These are phyloP conservation scores for Drosophila triauraria DNA, from an alignment of 1,140 invertebrate species.

Conservation along the genomic window DNA sequence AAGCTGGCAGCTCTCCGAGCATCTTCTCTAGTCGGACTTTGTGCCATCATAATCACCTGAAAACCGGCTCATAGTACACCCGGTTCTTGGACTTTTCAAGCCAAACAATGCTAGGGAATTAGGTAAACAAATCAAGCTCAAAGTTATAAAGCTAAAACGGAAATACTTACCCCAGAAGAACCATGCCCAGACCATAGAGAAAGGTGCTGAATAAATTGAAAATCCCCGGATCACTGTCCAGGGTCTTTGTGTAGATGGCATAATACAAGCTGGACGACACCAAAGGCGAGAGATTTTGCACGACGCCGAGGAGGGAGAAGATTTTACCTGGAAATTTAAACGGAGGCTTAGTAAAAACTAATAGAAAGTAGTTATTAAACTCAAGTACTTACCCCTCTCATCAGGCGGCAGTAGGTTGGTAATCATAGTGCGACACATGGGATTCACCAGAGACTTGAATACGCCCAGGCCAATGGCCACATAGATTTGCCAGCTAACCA, in stretches of 20 bases:
- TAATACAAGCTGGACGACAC: constrained; percentile 87
- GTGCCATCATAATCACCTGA: constrained; percentile 46
- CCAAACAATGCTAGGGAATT: constrained; percentile 60
- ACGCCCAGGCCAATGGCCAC: constrained; percentile 85
- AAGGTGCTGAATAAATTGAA: constrained; percentile 86
- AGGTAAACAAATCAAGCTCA: constrained; percentile 1
- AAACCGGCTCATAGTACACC: constrained; percentile 60
- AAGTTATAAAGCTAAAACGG: background rate
- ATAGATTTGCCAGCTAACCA: constrained; percentile 89
- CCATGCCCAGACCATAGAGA: constrained; percentile 70
- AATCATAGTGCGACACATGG: constrained; percentile 88
- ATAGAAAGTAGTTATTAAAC: too few species aligned
- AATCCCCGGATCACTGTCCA: constrained; percentile 86
- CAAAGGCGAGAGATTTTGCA: constrained; percentile 88
- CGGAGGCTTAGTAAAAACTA: too few species aligned
- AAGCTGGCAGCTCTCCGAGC: constrained; percentile 17
- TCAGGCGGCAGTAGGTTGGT: constrained; percentile 88
- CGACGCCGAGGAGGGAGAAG: constrained; percentile 87
- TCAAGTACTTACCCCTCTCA: constrained; percentile 83
- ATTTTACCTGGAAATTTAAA: constrained; percentile 85
- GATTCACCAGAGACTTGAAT: constrained; percentile 87
- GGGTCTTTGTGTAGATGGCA: constrained; percentile 87
- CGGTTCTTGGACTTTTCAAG: constrained; percentile 47
- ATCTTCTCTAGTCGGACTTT: background rate
- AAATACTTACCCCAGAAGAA: constrained; percentile 85